Percentiles rank a stretch among this genome's conserved stretches.
Conservation (phyloP, 2,797 vertebrate species). For the Sebastiscus tertius region DNA sequence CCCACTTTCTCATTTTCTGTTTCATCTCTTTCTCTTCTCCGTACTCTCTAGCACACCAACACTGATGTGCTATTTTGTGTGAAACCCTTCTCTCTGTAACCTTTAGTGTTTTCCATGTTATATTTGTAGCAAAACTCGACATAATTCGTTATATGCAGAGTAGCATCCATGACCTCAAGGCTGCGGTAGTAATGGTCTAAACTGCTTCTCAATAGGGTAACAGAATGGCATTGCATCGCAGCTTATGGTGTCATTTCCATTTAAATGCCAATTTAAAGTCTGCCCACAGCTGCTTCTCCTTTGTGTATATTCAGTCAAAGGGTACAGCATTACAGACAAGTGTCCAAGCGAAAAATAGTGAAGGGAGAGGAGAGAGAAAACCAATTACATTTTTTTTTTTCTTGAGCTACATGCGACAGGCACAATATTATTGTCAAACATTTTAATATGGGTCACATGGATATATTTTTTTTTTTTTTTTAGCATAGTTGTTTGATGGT, state of each 20-base stretch:
- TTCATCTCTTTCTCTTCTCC: background rate
- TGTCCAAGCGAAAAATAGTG: background rate
- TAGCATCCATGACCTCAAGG: conserved; percentile 27
- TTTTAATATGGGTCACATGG: background rate
- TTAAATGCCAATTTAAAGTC: conserved; percentile 51
- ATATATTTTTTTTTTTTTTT: background rate
- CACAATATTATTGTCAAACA: background rate
- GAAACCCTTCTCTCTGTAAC: background rate
- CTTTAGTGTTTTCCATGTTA: conserved; percentile 8
- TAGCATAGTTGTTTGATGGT: background rate
- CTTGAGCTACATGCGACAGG: background rate
- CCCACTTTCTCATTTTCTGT: background rate
- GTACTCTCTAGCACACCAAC: background rate
- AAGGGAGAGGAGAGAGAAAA: background rate
- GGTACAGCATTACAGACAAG: background rate
- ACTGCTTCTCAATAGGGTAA: conserved; percentile 30
- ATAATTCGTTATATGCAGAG: conserved; percentile 22
- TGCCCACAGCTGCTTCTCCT: conserved; percentile 16
- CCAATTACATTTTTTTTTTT: background rate
- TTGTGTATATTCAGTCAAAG: conserved; percentile 31
- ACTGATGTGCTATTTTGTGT: background rate
- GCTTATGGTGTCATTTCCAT: conserved; percentile 46
- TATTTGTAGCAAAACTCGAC: conserved; percentile 10
- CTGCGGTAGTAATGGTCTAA: conserved; percentile 30
- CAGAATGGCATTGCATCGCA: conserved; percentile 25